phyloP scores from a whole-genome alignment of 2,113 vertebrate species.

The Cercocebus atys region DNA sequence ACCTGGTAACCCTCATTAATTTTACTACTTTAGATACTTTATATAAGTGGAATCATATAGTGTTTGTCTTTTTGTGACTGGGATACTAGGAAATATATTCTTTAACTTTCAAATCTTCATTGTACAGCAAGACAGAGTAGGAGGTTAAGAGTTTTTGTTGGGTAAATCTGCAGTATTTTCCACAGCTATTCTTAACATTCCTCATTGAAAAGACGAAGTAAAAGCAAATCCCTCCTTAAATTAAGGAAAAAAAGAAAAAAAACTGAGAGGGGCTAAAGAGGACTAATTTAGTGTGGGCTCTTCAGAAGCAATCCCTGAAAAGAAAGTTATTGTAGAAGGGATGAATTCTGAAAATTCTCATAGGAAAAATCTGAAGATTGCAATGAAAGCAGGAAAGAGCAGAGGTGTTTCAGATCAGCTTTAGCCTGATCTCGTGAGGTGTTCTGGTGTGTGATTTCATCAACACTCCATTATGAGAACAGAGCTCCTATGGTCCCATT shows the following conservation, averaged over 20 bases:
- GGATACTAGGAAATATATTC: not conserved
- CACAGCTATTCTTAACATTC: not conserved
- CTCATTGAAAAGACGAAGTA: not conserved
- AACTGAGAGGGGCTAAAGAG: not conserved
- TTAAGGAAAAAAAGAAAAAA: not conserved
- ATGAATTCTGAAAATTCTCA: not conserved
- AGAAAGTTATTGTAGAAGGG: not conserved
- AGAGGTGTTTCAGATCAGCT: not conserved
- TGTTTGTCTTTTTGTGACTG: not conserved
- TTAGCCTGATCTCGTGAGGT: not conserved
- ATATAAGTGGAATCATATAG: not conserved
- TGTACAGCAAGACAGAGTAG: not conserved
- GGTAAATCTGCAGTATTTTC: not conserved
- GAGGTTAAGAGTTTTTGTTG: not conserved
- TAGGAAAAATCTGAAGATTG: not conserved
- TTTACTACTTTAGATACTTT: not conserved
- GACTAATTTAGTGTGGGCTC: not conserved
- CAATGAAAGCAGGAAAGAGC: not conserved
- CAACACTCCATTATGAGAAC: not conserved
- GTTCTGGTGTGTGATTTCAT: not conserved
- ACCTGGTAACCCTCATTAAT: not conserved
- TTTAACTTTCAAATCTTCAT: not conserved
- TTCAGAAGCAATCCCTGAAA: not conserved
- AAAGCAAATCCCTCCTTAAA: not conserved
- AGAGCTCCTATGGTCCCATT: too few relatives aligned